Evolutionary conservation across 1,140 invertebrate species (phyloP).

Genomic region (Pectinophora gossypiella): DNA sequence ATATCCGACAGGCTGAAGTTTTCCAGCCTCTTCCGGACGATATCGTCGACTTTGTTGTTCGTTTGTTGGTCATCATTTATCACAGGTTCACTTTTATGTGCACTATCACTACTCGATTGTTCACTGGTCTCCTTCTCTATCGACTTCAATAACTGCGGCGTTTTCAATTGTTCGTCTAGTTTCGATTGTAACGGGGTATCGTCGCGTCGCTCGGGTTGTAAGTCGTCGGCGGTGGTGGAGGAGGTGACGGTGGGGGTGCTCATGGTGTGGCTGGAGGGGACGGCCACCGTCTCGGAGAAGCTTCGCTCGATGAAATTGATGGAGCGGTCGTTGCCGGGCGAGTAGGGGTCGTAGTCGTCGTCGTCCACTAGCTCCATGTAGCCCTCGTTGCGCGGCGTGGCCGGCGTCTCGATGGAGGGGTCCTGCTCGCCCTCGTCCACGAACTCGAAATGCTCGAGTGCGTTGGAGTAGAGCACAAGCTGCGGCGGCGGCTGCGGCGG

Average conservation of each 20-base stretch:
- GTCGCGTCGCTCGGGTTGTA: background rate
- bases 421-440: slow-evolving; percentile 64
- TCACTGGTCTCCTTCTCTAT: slow-evolving; percentile 24
- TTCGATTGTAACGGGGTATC: background rate
- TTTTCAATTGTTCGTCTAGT: slow-evolving; percentile 17
- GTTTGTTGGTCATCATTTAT: slow-evolving; percentile 2
- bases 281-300: slow-evolving; percentile 50
- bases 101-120: slow-evolving; percentile 21
- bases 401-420: slow-evolving; percentile 40
- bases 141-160: slow-evolving; percentile 19
- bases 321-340: slow-evolving; percentile 61
- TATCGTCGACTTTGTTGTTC: slow-evolving; percentile 13
- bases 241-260: background rate
- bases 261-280: slow-evolving; percentile 25
- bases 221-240: background rate
- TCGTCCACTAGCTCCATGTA: slow-evolving; percentile 67
- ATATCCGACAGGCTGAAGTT: slow-evolving; percentile 48
- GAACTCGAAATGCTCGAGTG: slow-evolving; percentile 60
- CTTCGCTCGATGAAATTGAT: slow-evolving; percentile 76
- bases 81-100: slow-evolving; percentile 2
- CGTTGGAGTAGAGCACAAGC: slow-evolving; percentile 50
- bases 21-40: slow-evolving; percentile 35
- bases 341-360: slow-evolving; percentile 52
- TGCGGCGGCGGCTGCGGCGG: slow-evolving; percentile 24
- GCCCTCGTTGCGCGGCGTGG: slow-evolving; percentile 49